These are phyloP conservation scores for Xestia rhomboidea DNA, from an alignment of 2,888 invertebrate species.

Conservation along the genomic window DNA sequence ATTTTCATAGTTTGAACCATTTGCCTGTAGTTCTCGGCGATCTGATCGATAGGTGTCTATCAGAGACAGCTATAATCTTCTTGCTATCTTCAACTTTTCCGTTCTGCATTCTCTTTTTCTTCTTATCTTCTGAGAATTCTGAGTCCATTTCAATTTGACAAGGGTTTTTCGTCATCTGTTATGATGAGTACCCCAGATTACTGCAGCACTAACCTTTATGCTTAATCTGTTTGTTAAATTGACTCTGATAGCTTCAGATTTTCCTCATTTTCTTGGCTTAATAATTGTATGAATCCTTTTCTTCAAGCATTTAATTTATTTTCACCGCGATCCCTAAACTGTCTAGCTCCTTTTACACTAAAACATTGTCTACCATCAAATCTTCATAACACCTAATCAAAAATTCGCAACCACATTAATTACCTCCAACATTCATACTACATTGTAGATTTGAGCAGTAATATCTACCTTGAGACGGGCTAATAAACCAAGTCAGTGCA, in stretches of 20 bases:
- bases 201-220: not conserved
- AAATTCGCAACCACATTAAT: conserved; percentile 66
- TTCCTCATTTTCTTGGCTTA: too few relatives aligned
- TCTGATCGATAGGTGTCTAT: not conserved
- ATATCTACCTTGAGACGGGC: conserved; percentile 63
- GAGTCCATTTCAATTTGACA: not conserved
- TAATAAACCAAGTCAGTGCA: conserved; percentile 78
- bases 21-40: not conserved
- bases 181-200: not conserved
- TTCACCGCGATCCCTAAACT: not conserved
- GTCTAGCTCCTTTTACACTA: not conserved
- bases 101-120: not conserved
- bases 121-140: not conserved
- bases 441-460: conserved; percentile 67
- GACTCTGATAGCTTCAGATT: not conserved
- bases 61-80: not conserved
- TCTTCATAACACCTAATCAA: conserved; percentile 49
- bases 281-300: too few relatives aligned
- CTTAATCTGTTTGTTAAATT: not conserved
- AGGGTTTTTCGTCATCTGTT: not conserved
- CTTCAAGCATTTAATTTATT: not conserved
- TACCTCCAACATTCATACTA: conserved; percentile 67
- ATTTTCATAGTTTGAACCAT: not conserved
- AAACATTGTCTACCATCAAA: conserved; percentile 8
- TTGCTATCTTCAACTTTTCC: not conserved